These are phyloP conservation scores for Callimorpha dominula DNA, from an alignment of 2,888 invertebrate species.

Conservation along the genomic window DNA sequence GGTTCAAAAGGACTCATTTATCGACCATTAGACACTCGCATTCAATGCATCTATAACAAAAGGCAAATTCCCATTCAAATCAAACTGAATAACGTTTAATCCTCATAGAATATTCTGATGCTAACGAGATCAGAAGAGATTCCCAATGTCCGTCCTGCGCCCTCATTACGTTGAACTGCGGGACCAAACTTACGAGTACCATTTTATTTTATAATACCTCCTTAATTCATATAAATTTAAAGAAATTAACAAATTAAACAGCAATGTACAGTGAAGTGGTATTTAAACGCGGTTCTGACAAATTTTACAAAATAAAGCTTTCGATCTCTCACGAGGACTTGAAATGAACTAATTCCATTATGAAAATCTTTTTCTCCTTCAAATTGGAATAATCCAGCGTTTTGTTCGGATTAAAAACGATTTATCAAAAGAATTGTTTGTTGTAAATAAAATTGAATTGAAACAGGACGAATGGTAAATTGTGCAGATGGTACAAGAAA, in stretches of 20 bases:
- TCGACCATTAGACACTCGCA: slow-evolving; percentile 48
- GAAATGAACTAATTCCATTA: slow-evolving; percentile 60
- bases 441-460: slow-evolving; percentile 54
- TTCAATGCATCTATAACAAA: slow-evolving; percentile 52
- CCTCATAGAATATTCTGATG: slow-evolving; percentile 57
- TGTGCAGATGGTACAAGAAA: slow-evolving; percentile 55
- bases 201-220: background rate
- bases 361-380: slow-evolving; percentile 53
- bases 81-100: slow-evolving; percentile 54
- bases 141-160: slow-evolving; percentile 45
- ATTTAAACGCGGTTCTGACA: background rate
- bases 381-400: slow-evolving; percentile 57
- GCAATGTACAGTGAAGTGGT: background rate
- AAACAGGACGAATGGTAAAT: slow-evolving; percentile 45
- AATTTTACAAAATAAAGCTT: background rate
- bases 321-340: slow-evolving; percentile 31
- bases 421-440: slow-evolving; percentile 62
- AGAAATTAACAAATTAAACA: background rate
- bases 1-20: slow-evolving; percentile 44
- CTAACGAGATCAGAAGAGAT: slow-evolving; percentile 54
- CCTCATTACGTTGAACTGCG: background rate
- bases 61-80: slow-evolving; percentile 49
- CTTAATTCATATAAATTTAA: background rate
- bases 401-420: slow-evolving; percentile 63
- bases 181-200: background rate